phyloP scores from a whole-genome alignment of 2,888 invertebrate genomes.

The Patella caerulea region DNA sequence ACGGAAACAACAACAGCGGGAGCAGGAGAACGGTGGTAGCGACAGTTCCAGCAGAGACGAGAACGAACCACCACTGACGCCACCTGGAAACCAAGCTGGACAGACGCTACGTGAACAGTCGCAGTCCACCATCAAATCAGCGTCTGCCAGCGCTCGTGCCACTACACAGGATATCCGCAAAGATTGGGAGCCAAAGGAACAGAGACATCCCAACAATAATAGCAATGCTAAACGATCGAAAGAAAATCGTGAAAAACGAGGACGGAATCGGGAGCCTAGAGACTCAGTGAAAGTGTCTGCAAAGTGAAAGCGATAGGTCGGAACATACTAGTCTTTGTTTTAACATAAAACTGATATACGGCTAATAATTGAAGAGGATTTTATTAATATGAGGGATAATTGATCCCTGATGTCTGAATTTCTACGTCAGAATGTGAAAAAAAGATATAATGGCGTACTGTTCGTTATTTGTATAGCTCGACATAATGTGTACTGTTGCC shows the following conservation, averaged over 20 bases:
- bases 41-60: conserved; percentile 23
- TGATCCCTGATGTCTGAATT: no score
- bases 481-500: no score
- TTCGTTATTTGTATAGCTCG: no score
- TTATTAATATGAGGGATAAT: no score
- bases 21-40: conserved; percentile 23
- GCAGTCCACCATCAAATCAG: conserved; percentile 44
- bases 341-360: neutral
- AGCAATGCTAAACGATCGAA: conserved; percentile 89
- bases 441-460: no score
- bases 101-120: conserved; percentile 51
- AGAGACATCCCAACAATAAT: conserved; percentile 73
- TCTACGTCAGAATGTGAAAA: no score
- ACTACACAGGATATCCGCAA: conserved; percentile 36
- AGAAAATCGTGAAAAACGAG: conserved; percentile 80
- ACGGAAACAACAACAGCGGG: conserved; percentile 36
- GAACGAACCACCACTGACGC: conserved; percentile 20
- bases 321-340: conserved; percentile 13
- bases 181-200: conserved; percentile 50
- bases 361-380: no score
- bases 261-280: conserved; percentile 35
- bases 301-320: conserved; percentile 28
- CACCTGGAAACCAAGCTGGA: conserved; percentile 32
- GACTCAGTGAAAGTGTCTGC: conserved; percentile 38
- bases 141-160: conserved; percentile 36